Conservation (phyloP, 2,888 invertebrate genomes). For the Sarcophaga rosellei region DNA sequence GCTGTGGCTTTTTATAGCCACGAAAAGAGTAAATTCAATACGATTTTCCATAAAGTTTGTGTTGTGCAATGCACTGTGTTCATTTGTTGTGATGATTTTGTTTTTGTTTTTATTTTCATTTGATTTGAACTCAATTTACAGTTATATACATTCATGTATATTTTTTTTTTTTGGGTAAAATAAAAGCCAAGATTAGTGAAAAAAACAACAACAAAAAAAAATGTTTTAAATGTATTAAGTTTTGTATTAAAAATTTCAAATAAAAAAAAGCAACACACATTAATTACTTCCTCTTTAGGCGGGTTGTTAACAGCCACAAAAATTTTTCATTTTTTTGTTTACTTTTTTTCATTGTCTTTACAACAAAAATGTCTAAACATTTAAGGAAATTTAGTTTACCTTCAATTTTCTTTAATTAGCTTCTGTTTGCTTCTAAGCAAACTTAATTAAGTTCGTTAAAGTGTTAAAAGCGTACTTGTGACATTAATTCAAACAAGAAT, state of each 20-base stretch:
- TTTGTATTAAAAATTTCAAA: slow-evolving; percentile 47
- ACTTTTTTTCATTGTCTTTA: slow-evolving; percentile 17
- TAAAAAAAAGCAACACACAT: slow-evolving; percentile 45
- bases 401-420: slow-evolving; percentile 35
- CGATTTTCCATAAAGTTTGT: slow-evolving; percentile 33
- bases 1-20: not conserved
- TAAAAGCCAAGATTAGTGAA: slow-evolving; percentile 37
- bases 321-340: not conserved
- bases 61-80: not conserved
- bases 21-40: slow-evolving; percentile 18
- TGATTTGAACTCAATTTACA: slow-evolving; percentile 1
- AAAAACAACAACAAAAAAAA: slow-evolving; percentile 21
- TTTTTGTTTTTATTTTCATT: not conserved
- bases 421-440: not conserved
- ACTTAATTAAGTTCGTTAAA: slow-evolving; percentile 5
- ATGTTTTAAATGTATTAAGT: slow-evolving; percentile 32
- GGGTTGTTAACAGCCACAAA: slow-evolving; percentile 33
- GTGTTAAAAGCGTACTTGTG: slow-evolving; percentile 7
- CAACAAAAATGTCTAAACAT: not conserved
- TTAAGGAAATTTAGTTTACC: slow-evolving; percentile 64
- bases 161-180: slow-evolving; percentile 16
- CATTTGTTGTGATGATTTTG: slow-evolving; percentile 19
- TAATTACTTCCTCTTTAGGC: slow-evolving; percentile 72
- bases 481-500: slow-evolving; percentile 23
- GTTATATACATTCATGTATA: slow-evolving; percentile 13